Percentiles rank a stretch among this genome's conserved stretches.
Evolutionary conservation across 2,888 invertebrate species (phyloP).

Genomic region (Itoplectis maculator): DNA sequence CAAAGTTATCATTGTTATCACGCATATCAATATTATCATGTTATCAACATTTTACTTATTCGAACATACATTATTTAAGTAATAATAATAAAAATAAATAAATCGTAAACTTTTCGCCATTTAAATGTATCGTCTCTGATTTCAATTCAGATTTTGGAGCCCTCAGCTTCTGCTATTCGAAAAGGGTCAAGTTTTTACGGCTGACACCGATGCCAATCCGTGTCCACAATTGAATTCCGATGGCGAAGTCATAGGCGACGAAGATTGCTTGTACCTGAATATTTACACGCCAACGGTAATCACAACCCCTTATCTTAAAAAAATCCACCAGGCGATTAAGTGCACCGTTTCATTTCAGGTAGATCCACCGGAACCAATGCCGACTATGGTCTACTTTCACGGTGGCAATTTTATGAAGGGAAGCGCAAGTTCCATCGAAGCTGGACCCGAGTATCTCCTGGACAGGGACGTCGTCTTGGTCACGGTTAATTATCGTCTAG

Average conservation of each 20-base stretch:
- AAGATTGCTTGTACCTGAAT: slow-evolving; percentile 62
- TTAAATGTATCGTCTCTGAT: no score
- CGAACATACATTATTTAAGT: no score
- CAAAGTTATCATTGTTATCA: no score
- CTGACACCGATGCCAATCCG: slow-evolving; percentile 1
- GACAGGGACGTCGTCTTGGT: slow-evolving; percentile 72
- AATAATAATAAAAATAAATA: no score
- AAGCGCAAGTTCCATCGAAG: slow-evolving; percentile 29
- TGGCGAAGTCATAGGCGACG: slow-evolving; percentile 44
- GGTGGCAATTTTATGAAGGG: slow-evolving; percentile 66
- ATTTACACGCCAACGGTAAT: slow-evolving; percentile 65
- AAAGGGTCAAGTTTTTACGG: no score
- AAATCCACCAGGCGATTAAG: not conserved
- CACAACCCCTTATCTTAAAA: no score
- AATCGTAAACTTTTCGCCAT: no score
- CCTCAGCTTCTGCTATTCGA: no score
- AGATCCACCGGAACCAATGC: not conserved
- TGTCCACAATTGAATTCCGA: slow-evolving; percentile 64
- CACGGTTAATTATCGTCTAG: slow-evolving; percentile 71
- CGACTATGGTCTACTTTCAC: slow-evolving; percentile 55
- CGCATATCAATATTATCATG: no score
- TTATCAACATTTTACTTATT: no score
- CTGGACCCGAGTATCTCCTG: slow-evolving; percentile 68
- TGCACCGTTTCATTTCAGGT: not conserved
- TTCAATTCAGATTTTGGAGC: slow-evolving; percentile 63